Percentiles rank a stretch among this genome's conserved stretches.
Evolutionary conservation across 2,113 vertebrate genomes (phyloP).

Genomic region (Leucosticte australis): DNA sequence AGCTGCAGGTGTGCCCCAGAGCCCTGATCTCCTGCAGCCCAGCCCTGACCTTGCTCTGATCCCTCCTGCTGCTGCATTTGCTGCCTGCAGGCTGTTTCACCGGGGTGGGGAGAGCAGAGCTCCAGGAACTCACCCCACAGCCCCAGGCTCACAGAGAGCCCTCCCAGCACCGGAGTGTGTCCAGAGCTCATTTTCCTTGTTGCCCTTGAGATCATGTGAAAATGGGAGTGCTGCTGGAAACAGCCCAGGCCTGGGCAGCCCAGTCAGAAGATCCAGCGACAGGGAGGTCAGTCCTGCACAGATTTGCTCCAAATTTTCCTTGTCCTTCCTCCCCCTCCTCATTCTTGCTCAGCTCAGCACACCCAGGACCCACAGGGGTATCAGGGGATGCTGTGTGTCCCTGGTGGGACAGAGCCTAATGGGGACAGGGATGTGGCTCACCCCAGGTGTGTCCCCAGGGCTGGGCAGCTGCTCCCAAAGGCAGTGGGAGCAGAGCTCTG

Average conservation of each 20-base stretch:
- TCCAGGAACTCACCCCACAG: neutral
- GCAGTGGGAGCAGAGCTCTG: neutral
- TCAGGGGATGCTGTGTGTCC: neutral
- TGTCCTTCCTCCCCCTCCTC: neutral
- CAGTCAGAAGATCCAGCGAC: neutral
- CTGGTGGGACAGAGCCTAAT: neutral
- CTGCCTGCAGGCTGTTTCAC: neutral
- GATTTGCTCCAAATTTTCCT: neutral
- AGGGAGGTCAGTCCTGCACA: neutral
- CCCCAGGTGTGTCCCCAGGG: neutral
- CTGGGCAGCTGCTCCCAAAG: neutral
- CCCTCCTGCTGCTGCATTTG: neutral
- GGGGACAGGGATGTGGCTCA: neutral
- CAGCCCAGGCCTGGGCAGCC: neutral
- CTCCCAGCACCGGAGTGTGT: neutral
- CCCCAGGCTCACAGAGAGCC: neutral
- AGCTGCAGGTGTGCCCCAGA: neutral
- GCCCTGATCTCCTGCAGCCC: neutral
- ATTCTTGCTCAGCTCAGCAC: neutral
- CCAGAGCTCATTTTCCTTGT: neutral
- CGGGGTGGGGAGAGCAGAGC: neutral
- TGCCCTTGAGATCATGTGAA: conserved; percentile 20
- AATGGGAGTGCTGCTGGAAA: conserved; percentile 1
- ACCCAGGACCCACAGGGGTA: neutral
- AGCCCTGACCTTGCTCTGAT: neutral